Conservation (phyloP, 2,797 vertebrate species). For the Lacerta bilineata region DNA sequence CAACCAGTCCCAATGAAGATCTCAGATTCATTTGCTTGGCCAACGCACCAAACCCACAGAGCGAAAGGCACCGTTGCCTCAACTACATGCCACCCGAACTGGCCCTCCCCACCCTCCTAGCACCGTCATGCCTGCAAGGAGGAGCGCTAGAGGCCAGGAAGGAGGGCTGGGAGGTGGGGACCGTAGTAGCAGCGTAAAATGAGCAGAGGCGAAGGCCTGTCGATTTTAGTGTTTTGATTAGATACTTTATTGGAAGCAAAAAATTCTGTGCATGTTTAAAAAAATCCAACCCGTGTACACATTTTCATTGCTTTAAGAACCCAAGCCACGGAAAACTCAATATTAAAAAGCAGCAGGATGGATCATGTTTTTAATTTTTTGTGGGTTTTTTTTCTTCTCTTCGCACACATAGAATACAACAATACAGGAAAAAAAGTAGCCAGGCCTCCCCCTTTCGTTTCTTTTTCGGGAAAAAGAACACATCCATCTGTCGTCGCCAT, state of each 20-base stretch:
- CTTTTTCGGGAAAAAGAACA: conserved; percentile 76
- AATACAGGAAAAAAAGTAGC: conserved; percentile 71
- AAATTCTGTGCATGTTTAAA: conserved; percentile 56
- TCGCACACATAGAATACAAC: conserved; percentile 52
- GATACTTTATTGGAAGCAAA: conserved; percentile 66
- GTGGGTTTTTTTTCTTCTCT: not conserved
- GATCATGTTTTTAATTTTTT: conserved; percentile 18
- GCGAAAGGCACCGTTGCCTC: too few species aligned
- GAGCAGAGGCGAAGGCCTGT: conserved; percentile 13
- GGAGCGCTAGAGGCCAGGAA: not conserved
- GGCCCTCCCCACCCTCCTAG: not conserved
- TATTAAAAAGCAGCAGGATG: conserved; percentile 64
- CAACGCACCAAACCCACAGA: too few species aligned
- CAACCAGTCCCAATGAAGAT: not conserved
- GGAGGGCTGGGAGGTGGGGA: not conserved
- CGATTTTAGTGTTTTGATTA: conserved; percentile 65
- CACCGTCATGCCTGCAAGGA: not conserved
- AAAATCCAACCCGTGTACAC: conserved; percentile 59
- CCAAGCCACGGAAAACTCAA: conserved; percentile 63
- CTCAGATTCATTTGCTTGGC: not conserved
- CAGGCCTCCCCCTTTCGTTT: conserved; percentile 64
- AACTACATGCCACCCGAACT: too few species aligned
- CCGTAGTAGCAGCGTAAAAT: not conserved
- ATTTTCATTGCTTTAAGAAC: conserved; percentile 52
- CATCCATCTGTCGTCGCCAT: conserved; percentile 73